Percentiles rank a stretch among this genome's conserved stretches.
These are phyloP conservation scores for Uria aalge DNA, from an alignment of 2,113 vertebrate species.

Conservation along the genomic window DNA sequence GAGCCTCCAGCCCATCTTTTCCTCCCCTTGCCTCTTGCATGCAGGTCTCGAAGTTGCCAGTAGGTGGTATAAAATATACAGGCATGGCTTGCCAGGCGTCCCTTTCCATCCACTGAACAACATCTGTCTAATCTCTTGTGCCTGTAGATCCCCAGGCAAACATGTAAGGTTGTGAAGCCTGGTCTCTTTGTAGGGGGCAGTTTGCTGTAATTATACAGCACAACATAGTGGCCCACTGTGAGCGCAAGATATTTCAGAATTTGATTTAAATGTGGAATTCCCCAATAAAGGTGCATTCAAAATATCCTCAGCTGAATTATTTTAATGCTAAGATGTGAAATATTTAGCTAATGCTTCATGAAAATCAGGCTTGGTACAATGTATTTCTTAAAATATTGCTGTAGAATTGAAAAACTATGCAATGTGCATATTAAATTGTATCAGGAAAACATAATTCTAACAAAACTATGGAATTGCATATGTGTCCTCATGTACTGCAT, in stretches of 20 bases:
- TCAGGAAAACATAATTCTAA: background rate
- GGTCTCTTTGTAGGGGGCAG: background rate
- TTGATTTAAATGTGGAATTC: background rate
- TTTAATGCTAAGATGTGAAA: background rate
- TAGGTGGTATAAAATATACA: slow-evolving; percentile 6
- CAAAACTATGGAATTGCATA: background rate
- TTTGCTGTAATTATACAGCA: background rate
- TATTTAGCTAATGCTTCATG: background rate
- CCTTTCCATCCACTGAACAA: background rate
- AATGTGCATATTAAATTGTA: background rate
- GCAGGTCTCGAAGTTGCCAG: background rate
- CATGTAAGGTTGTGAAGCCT: background rate
- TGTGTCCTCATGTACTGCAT: background rate
- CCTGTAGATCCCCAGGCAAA: background rate
- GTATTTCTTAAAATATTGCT: background rate
- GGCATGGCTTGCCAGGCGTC: background rate
- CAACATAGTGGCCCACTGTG: background rate
- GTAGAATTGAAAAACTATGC: background rate
- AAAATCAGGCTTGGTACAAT: background rate
- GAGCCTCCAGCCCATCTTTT: background rate
- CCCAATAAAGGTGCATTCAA: background rate
- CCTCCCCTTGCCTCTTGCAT: background rate
- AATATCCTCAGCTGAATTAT: background rate
- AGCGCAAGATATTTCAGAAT: background rate
- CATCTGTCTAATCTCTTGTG: background rate